Percentiles rank a stretch among this genome's conserved stretches.
phyloP scores from a whole-genome alignment of 92 coral and sea anemone species.

The Porites rus region DNA sequence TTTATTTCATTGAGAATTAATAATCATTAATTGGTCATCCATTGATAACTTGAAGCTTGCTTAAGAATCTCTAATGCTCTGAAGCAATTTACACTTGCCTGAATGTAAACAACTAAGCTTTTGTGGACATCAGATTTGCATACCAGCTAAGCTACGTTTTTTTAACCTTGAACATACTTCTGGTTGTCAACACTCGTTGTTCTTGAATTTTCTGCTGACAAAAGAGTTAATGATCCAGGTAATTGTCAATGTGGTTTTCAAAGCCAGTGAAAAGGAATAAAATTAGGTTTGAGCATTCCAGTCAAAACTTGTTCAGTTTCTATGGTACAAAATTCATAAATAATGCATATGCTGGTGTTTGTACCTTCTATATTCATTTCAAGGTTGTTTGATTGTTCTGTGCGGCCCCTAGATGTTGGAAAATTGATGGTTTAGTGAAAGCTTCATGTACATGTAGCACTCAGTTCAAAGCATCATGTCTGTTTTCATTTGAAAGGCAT shows the following conservation, averaged over 20 bases:
- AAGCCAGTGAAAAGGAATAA: background rate
- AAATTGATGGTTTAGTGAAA: background rate
- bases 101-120: constrained; percentile 21
- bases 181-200: constrained; percentile 4
- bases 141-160: constrained; percentile 13
- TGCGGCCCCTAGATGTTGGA: background rate
- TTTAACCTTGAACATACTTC: background rate
- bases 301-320: constrained; percentile 31
- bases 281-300: constrained; percentile 24
- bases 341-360: constrained; percentile 33
- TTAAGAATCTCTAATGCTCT: constrained; percentile 1
- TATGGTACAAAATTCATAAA: constrained; percentile 43
- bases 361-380: constrained; percentile 23
- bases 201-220: background rate
- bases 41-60: constrained; percentile 27
- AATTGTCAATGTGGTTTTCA: background rate
- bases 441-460: background rate
- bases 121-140: constrained; percentile 36
- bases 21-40: constrained; percentile 16
- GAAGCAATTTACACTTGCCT: constrained; percentile 33
- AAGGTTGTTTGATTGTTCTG: constrained; percentile 33
- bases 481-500: background rate
- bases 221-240: background rate
- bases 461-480: background rate
- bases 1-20: constrained; percentile 1